A percentile compares a stretch with the other conserved stretches of the same genome.
These are phyloP conservation scores for Phragmatobia fuliginosa DNA, from an alignment of 2,888 invertebrate species.

Conservation along the genomic window DNA sequence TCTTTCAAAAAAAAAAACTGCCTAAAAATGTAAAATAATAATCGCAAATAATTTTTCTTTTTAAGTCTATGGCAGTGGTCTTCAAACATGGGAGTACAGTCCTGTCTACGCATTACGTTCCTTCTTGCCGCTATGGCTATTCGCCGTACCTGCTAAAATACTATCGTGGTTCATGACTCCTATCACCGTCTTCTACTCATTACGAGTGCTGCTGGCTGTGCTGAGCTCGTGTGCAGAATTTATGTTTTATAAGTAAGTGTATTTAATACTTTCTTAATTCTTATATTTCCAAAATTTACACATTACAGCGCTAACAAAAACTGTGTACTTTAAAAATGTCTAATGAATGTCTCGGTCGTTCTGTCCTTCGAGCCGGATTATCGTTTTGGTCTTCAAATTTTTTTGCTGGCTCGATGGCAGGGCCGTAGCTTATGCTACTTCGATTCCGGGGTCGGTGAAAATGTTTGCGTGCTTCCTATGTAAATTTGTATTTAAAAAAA, in stretches of 20 bases:
- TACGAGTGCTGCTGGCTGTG: constrained; percentile 93
- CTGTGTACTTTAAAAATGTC: too few species aligned
- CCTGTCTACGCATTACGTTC: constrained; percentile 97
- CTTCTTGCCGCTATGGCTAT: constrained; percentile 96
- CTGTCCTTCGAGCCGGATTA: too few species aligned
- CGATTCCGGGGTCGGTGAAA: too few species aligned
- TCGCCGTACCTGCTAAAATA: constrained; percentile 95
- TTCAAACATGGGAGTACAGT: constrained; percentile 99
- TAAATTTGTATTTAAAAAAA: too few species aligned
- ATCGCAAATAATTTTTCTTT: not conserved
- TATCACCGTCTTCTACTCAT: constrained; percentile 94
- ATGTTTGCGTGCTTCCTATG: too few species aligned
- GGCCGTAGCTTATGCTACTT: too few species aligned
- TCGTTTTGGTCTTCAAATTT: too few species aligned
- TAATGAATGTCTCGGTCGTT: too few species aligned
- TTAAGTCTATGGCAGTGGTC: constrained; percentile 95
- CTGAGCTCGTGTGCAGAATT: constrained; percentile 94
- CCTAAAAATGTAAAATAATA: too few species aligned
- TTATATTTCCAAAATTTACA: not conserved
- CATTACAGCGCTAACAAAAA: too few species aligned
- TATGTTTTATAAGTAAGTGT: constrained; percentile 96
- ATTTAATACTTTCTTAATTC: not conserved
- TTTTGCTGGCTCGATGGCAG: too few species aligned
- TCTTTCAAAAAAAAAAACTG: too few species aligned
- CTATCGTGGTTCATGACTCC: constrained; percentile 93